Base-by-base conservation (phyloP, 2,888 invertebrate genomes). In the Leptopilina myrica region DNA sequence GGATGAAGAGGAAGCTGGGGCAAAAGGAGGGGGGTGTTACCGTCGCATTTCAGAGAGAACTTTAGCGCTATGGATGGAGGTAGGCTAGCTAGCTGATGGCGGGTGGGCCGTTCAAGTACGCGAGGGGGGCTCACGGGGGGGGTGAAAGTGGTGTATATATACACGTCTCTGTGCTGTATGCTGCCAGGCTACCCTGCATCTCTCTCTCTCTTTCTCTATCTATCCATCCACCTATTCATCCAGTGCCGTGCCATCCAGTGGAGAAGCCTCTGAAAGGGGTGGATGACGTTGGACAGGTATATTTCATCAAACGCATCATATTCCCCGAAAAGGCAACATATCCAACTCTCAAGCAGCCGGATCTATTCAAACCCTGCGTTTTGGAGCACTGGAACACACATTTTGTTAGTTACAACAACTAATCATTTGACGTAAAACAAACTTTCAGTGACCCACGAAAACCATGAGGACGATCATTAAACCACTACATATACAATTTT, bases 31-130 rank as follows among this genome's bases (percentile, higher is more conserved):
- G 78, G 86, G 84, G 88, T 87, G 86, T 88, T 88, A 88, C 88
- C 87, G 88, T 89, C 89, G 89, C 89, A 87, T 89, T 89, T 89
- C 87, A 89, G 88, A 88, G 89, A 88, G 89, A 87, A 89, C 87
- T 88, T 87, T 87, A 85, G 86, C 87, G 87, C 85, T 87, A 82
- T 82, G 85, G 84, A 86, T 86, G 87, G 69, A 33, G 88, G 85
- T 87, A 84, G 86, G 84, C 84, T 85, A 85, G 33, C 33, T 46
- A 46, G 49, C 49, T 49, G 87, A 85, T 81, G 86, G 82, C 79
- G 80, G 81, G 79, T 81, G 82, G 85, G 85, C 85, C 78, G 78
- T 81, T 79, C 83, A 80, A 84, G 78, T 79, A 64, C 64, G 76
- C 76, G 53, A 43, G 76, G 59, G 59, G 65, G 81, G 77, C 20